phyloP scores from a whole-genome alignment of 2,888 invertebrate species.

The Phanerotoma sp. region DNA sequence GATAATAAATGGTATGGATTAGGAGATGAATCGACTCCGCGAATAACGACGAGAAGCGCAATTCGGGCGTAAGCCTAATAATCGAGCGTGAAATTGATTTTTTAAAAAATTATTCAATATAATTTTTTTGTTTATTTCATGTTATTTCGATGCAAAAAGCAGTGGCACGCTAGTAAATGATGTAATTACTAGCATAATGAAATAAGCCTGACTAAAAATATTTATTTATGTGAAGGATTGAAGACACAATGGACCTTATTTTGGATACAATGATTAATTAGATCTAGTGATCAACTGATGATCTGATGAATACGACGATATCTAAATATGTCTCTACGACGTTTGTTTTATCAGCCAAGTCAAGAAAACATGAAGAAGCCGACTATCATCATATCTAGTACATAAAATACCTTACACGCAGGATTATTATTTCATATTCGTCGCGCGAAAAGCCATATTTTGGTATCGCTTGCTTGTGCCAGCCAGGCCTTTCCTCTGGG shows the following conservation, averaged over 20 bases:
- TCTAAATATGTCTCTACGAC: not conserved
- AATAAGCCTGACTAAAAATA: not conserved
- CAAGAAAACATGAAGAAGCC: conserved; percentile 12
- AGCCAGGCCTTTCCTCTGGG: conserved; percentile 21
- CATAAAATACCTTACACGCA: conserved; percentile 22
- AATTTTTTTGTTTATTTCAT: not conserved
- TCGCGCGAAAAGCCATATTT: conserved; percentile 20
- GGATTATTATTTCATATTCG: conserved; percentile 6
- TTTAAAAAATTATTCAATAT: not conserved
- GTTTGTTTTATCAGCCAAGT: not conserved
- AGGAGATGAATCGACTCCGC: conserved; percentile 49
- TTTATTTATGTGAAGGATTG: not conserved
- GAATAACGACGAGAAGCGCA: conserved; percentile 39
- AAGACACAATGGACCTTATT: not conserved
- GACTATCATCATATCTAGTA: conserved; percentile 2
- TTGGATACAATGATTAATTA: not conserved
- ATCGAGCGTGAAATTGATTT: conserved; percentile 12
- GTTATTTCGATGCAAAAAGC: not conserved
- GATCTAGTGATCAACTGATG: not conserved
- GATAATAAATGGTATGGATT: conserved; percentile 23
- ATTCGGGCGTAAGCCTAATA: conserved; percentile 20
- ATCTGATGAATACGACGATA: conserved; percentile 4
- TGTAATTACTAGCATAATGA: conserved; percentile 2
- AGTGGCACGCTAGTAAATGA: conserved; percentile 1
- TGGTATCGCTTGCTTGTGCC: conserved; percentile 18